A percentile compares a stretch with the other conserved stretches of the same genome.
These are phyloP conservation scores for Goniozus legneri DNA, from an alignment of 1,140 invertebrate species.

Conservation along the genomic window DNA sequence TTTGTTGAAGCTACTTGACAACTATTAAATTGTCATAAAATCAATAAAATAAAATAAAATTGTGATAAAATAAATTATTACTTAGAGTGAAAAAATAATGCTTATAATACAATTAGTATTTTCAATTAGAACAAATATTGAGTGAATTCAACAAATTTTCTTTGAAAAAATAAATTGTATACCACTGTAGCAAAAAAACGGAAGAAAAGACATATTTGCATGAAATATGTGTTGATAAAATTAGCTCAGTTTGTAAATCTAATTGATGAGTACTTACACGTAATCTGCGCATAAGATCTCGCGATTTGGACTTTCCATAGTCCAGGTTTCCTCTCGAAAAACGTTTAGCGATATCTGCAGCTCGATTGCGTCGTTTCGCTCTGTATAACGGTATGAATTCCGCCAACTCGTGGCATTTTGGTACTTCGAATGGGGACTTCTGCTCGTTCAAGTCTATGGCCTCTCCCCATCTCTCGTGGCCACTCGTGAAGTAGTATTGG, in stretches of 20 bases:
- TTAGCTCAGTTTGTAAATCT: too few species aligned
- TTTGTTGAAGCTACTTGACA: too few species aligned
- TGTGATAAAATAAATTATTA: too few species aligned
- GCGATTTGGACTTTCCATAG: conserved; percentile 7
- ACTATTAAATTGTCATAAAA: not conserved
- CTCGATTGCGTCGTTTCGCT: conserved; percentile 10
- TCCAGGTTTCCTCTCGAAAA: not conserved
- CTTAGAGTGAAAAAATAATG: too few species aligned
- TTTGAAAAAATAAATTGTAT: not conserved
- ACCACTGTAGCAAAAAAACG: too few species aligned
- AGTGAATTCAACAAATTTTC: too few species aligned
- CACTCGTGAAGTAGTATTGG: conserved; percentile 34
- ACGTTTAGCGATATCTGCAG: conserved; percentile 13
- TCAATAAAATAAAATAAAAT: not conserved
- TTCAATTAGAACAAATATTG: too few species aligned
- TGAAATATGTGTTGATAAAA: too few species aligned
- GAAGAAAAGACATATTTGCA: too few species aligned
- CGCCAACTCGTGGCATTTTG: conserved; percentile 33
- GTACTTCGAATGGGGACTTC: conserved; percentile 34
- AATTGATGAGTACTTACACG: conserved; percentile 26
- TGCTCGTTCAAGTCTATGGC: conserved; percentile 27
- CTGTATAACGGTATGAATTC: conserved; percentile 31
- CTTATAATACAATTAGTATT: too few species aligned
- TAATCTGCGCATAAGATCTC: conserved; percentile 26
- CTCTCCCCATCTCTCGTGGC: conserved; percentile 31